Conservation (phyloP, 2,888 invertebrate species). For the Eupithecia insigniata region DNA sequence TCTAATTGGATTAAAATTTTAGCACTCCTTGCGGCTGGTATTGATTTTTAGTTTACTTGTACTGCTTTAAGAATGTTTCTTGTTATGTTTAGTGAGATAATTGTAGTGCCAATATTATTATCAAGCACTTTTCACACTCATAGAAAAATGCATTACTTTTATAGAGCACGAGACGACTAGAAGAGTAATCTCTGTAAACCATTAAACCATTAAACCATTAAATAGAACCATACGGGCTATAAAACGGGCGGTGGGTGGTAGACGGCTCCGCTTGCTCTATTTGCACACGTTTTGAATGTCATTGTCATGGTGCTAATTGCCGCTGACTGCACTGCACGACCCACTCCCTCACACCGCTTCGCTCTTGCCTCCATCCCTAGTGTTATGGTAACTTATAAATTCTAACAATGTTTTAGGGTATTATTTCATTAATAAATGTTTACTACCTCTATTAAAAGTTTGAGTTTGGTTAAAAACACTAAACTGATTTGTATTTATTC, state of each 20-base stretch:
- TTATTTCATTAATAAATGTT: too few species aligned
- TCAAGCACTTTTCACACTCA: background rate
- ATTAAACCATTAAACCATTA: too few species aligned
- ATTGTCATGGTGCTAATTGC: slow-evolving; percentile 79
- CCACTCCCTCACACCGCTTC: slow-evolving; percentile 44
- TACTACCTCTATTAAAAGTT: too few species aligned
- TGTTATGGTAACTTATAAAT: too few species aligned
- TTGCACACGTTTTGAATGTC: slow-evolving; percentile 81
- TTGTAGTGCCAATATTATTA: background rate
- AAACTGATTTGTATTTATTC: too few species aligned
- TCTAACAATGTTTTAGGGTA: too few species aligned
- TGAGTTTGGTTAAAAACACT: too few species aligned
- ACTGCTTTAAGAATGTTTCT: slow-evolving; percentile 12
- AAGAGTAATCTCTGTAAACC: background rate
- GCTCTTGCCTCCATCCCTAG: slow-evolving; percentile 39
- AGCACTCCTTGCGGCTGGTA: slow-evolving; percentile 65
- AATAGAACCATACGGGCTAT: slow-evolving; percentile 23
- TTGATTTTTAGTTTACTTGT: slow-evolving; percentile 64
- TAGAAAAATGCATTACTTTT: background rate
- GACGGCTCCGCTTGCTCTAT: slow-evolving; percentile 62
- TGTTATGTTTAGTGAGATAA: background rate
- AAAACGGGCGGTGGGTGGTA: slow-evolving; percentile 46
- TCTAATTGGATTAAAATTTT: slow-evolving; percentile 79
- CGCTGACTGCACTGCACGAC: slow-evolving; percentile 53
- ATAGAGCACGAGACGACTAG: background rate